Evolutionary conservation across 2,113 vertebrate species (phyloP), one percentile per base, ranked within the genome.

Genomic region (Mesitornis unicolor): DNA sequence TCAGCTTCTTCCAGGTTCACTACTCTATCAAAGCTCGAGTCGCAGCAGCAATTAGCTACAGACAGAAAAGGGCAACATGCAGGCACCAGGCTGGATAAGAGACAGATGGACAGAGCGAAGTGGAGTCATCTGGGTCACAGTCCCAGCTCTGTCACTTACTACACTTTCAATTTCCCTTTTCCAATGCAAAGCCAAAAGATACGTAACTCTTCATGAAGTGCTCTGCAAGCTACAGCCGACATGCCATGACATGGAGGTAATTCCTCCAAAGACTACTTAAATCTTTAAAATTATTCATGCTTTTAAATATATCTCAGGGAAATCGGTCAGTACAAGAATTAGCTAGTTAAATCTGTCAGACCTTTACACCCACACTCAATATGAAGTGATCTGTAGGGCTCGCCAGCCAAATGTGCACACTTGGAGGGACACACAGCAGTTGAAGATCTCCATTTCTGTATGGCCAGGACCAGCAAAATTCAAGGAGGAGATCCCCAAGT

Each of bases 211-310:
- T 56, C 73, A 35, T 6, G 24, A 88, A 70, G 48, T 73, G n/a
- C 59, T 85, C 50, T 42, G 65, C 61, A 36, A 83, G 51, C 85
- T 94, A 17, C 64, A 94, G 79, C 69, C 51, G 51, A 33, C 89
- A 51, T 93, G 69, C 92, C 90, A 82, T 89, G 86, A 51, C 68
- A 74, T 24, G 43, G 69, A 94, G 90, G 85, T 90, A 81, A 93
- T 87, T 73, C 80, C 96, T 89, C 90, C 87, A 60, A 93, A 95
- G 93, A 48, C 79, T 68, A 86, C 40, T 96, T 65, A 90, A 91
- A 63, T 10, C 7, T 43, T 77, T 61, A 29, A 69, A 48, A 26
- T 79, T 38, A 89, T 89, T 78, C 15, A 9, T 50, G 29, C 51
- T 15, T 80, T 86, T 54, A 74, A 83, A 67, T 8, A 26, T 1